Base-by-base conservation (phyloP, 2,797 vertebrate genomes). In the Nothura maculosa region DNA sequence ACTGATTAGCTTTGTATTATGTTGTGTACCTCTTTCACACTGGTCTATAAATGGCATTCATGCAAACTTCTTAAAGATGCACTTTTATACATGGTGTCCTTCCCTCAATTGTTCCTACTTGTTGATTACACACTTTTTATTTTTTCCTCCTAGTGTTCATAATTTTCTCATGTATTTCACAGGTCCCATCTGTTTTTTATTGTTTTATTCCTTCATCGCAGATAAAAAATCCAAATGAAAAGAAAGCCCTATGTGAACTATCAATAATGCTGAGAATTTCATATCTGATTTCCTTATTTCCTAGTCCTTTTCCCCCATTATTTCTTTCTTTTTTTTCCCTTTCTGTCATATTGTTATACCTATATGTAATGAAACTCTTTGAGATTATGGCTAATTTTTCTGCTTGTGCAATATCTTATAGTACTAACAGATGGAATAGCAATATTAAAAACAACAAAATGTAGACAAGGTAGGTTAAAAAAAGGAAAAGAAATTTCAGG, bases 311-410 rank as follows among this genome's bases (percentile, higher is more conserved):
- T 55, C 30, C 3, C 1, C 2, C 60, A 20, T 4, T 69, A 60
- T 42, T 61, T 57, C 6, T 76, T 86, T 72, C 17, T 86, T 86
- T 79, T 52, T 12, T 73, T 89, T 87, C 80, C 5, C 10, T 12
- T 89, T 79, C 15, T 74, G 10, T 83, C 20, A 36, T 61, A 54
- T 52, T 6, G 45, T 64, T 87, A 24, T 45, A 67, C 5, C 48
- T 40, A 30, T 22, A 20, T 57, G 45, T 60, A 94, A 74, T 50
- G 20, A 90, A 89, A 79, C 10, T 80, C 43, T 85, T 89, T 6
- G 3, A 45, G 50, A 75, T 93, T 61, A 52, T 50, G 86, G 57
- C 8, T 89, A 89, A 74, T 87, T 90, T 90, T 69, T 89, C 43
- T 90, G 36, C 18, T 79, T 67, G 3, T 32, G 16, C 17, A 81